phyloP scores from a whole-genome alignment of 2,888 invertebrate genomes.

The Mythimna lalbum region DNA sequence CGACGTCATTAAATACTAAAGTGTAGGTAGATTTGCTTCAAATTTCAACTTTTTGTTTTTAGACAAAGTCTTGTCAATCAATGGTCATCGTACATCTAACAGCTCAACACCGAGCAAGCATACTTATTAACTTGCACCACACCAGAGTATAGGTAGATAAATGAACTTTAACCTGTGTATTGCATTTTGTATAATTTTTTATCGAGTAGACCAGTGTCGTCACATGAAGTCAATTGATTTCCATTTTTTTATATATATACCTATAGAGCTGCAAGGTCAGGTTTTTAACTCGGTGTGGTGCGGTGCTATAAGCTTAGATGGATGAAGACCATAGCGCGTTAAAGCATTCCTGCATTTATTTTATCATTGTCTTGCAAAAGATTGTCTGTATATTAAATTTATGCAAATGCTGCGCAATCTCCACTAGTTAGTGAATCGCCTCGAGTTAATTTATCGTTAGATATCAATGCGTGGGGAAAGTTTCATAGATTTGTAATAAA shows the following conservation, averaged over 20 bases:
- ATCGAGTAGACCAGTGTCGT: background rate
- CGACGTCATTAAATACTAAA: constrained; percentile 15
- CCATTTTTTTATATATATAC: too few relatives aligned
- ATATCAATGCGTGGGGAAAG: background rate
- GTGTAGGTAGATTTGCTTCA: background rate
- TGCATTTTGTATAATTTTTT: background rate
- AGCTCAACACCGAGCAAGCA: background rate
- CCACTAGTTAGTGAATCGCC: background rate
- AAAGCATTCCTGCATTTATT: constrained; percentile 1
- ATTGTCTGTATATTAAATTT: background rate
- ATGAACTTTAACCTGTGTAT: background rate
- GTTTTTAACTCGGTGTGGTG: background rate
- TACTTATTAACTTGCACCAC: background rate
- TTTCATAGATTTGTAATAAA: background rate
- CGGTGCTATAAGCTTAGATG: background rate
- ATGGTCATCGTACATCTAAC: background rate
- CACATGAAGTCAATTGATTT: background rate
- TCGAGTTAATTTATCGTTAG: background rate
- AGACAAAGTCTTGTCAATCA: constrained; percentile 1
- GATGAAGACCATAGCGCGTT: background rate
- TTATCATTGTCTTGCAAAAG: background rate
- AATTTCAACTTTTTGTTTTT: constrained; percentile 32
- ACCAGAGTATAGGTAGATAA: background rate
- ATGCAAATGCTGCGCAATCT: background rate
- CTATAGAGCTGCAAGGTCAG: too few relatives aligned